A percentile compares a stretch with the other conserved stretches of the same genome.
Conservation (phyloP, 2,113 vertebrate species). For the Riparia riparia region DNA sequence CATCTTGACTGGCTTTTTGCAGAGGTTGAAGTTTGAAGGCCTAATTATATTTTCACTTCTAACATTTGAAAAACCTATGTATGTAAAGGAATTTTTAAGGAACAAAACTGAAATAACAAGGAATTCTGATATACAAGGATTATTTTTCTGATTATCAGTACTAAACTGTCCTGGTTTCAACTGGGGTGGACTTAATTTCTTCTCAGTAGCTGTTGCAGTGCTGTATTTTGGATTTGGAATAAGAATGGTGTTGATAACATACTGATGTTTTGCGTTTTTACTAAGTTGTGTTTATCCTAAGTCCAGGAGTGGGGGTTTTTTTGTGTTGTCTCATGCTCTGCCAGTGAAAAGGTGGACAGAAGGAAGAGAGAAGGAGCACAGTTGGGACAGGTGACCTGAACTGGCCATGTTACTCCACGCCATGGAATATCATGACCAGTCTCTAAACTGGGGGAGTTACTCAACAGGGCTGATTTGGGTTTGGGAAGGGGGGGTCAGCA, state of each 20-base stretch:
- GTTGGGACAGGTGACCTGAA: neutral
- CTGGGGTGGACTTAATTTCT: neutral
- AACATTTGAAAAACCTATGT: neutral
- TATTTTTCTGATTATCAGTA: neutral
- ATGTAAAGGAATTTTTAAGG: neutral
- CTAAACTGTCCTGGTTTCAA: neutral
- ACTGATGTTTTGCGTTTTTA: neutral
- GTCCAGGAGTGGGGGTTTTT: neutral
- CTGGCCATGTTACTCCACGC: neutral
- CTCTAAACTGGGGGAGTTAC: neutral
- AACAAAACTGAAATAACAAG: neutral
- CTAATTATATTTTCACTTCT: neutral
- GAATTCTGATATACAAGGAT: neutral
- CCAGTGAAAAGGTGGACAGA: neutral
- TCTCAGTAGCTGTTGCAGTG: neutral
- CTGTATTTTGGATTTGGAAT: neutral
- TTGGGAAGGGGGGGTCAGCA: neutral
- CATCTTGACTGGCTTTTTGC: neutral
- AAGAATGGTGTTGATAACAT: neutral
- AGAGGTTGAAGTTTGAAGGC: neutral
- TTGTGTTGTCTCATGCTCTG: neutral
- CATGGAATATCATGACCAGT: neutral
- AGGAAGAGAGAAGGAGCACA: neutral
- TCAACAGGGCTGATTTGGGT: neutral
- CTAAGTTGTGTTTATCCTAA: neutral